These are phyloP conservation scores for Tangara arthus DNA, from an alignment of 2,797 vertebrate species.

Conservation along the genomic window DNA sequence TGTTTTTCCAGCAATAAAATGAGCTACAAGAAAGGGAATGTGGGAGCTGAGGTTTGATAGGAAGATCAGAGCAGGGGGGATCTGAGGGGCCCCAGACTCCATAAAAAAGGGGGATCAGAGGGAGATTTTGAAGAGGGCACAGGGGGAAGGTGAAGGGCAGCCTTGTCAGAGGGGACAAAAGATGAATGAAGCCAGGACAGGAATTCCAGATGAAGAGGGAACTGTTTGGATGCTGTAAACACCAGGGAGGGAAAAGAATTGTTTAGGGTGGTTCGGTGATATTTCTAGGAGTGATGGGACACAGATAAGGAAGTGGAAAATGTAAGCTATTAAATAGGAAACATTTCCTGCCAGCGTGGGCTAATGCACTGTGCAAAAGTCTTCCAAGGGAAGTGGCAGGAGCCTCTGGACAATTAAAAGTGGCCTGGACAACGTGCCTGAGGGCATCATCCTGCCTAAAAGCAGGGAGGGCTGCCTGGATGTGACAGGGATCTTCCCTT, in stretches of 20 bases:
- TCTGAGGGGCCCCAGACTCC: rapidly evolving
- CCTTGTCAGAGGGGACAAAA: background rate
- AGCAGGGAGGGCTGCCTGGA: background rate
- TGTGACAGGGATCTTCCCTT: background rate
- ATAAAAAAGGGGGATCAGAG: background rate
- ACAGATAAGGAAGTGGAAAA: conserved; percentile 66
- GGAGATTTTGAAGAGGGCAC: background rate
- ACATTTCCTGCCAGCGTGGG: conserved; percentile 42
- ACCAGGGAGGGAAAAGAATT: conserved; percentile 29
- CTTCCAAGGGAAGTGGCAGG: conserved; percentile 41
- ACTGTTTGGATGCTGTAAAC: background rate
- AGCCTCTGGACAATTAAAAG: conserved; percentile 20
- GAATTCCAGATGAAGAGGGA: background rate
- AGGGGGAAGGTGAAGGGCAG: background rate
- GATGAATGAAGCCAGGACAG: background rate
- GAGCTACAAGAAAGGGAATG: background rate
- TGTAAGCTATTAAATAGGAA: conserved; percentile 54
- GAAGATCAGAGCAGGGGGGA: background rate
- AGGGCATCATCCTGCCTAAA: background rate
- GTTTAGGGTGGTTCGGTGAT: conserved; percentile 52
- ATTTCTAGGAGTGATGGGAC: conserved; percentile 53
- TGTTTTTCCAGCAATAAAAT: background rate
- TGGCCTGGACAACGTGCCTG: background rate
- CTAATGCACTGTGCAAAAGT: conserved; percentile 28
- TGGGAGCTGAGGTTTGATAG: background rate